These are phyloP conservation scores for Turdus rufiventris DNA, from an alignment of 2,113 vertebrate genomes.

Conservation along the genomic window DNA sequence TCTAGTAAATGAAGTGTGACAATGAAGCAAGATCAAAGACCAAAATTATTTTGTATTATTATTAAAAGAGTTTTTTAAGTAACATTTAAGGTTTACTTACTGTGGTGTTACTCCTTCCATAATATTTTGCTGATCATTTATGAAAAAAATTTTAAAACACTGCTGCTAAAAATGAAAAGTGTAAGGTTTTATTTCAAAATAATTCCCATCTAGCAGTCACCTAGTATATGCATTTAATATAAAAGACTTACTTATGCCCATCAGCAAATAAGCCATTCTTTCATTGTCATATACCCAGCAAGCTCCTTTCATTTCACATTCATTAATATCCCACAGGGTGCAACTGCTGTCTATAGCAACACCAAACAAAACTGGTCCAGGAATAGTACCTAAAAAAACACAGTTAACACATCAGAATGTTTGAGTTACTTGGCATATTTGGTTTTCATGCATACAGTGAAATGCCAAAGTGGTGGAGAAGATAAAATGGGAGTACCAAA, in stretches of 20 bases:
- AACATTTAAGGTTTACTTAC: not conserved
- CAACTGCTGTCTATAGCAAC: conserved; percentile 75
- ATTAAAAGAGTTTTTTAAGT: not conserved
- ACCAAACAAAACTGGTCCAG: conserved; percentile 82
- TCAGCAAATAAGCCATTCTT: conserved; percentile 70
- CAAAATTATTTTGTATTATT: not conserved
- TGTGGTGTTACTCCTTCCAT: not conserved
- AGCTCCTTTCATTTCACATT: conserved; percentile 73
- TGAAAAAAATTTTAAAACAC: not conserved
- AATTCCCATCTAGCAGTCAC: not conserved
- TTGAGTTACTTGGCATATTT: not conserved
- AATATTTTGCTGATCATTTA: not conserved
- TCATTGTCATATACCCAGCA: conserved; percentile 78
- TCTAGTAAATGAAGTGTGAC: not conserved
- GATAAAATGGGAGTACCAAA: not conserved
- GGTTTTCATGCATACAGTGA: not conserved
- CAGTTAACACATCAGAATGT: not conserved
- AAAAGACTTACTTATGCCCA: conserved; percentile 76
- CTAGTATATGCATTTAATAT: not conserved
- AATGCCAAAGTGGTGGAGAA: not conserved
- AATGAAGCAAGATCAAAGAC: not conserved
- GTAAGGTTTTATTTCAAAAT: not conserved
- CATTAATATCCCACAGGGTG: conserved; percentile 72
- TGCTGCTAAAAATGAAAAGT: not conserved
- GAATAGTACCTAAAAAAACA: conserved; percentile 73